Conservation (phyloP, 1,140 invertebrate species). For the Monomorium pharaonis region DNA sequence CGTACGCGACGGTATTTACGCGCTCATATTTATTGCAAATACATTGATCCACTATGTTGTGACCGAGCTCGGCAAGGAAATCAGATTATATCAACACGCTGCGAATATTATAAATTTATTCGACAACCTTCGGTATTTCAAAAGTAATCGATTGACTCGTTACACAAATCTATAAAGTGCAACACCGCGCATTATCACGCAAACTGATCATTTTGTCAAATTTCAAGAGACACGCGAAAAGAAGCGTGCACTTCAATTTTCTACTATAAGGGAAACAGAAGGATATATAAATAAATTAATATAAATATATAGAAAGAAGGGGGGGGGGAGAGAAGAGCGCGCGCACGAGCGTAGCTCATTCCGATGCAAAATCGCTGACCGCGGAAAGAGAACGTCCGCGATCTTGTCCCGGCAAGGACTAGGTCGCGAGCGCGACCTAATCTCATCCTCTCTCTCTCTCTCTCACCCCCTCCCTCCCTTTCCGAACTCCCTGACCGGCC, state of each 20-base stretch:
- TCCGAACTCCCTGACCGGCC: not conserved
- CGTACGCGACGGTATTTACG: constrained; percentile 7
- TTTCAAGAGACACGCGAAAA: not conserved
- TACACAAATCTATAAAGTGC: not conserved
- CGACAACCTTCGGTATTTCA: not conserved
- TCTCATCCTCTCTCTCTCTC: not conserved
- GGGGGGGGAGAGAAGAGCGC: too few relatives aligned
- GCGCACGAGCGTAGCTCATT: not conserved
- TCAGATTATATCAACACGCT: constrained; percentile 5
- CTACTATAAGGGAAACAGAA: not conserved
- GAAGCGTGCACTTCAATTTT: not conserved
- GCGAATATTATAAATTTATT: constrained; percentile 14
- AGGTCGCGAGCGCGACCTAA: constrained; percentile 71
- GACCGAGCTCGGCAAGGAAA: not conserved
- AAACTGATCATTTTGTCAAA: not conserved
- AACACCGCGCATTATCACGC: not conserved
- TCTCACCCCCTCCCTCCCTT: not conserved
- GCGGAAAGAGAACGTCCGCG: constrained; percentile 60
- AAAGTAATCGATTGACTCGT: constrained; percentile 14
- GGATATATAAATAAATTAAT: too few relatives aligned
- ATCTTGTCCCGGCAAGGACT: constrained; percentile 70
- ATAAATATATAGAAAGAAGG: not conserved
- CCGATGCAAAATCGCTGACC: constrained; percentile 43
- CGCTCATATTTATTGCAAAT: constrained; percentile 25
- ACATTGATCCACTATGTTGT: constrained; percentile 33